These are phyloP conservation scores for Otolemur crassicaudatus DNA, from an alignment of 2,797 vertebrate genomes.

Conservation along the genomic window DNA sequence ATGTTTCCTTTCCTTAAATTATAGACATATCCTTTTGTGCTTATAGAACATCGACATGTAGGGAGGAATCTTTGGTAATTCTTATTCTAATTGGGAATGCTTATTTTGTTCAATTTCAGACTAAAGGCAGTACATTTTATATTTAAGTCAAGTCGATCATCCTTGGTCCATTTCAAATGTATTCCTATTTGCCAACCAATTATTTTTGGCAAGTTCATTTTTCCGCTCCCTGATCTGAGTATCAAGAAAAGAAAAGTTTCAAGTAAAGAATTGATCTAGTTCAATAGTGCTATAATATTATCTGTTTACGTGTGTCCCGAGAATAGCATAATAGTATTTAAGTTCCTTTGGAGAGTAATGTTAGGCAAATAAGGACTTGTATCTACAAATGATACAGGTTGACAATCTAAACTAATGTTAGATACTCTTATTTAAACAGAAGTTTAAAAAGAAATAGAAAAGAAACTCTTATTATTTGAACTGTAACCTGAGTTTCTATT, in stretches of 20 bases:
- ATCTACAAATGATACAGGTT: neutral
- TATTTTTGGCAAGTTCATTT: slow-evolving; percentile 12
- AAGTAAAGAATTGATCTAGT: neutral
- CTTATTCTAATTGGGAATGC: neutral
- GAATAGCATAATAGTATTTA: neutral
- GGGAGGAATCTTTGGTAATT: neutral
- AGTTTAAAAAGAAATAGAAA: neutral
- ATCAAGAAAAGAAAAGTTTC: slow-evolving; percentile 22
- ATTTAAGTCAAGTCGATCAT: neutral
- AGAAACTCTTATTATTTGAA: slow-evolving; percentile 28
- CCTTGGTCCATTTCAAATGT: neutral
- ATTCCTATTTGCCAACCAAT: slow-evolving; percentile 1
- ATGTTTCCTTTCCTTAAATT: neutral
- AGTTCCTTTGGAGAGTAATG: neutral
- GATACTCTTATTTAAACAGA: neutral
- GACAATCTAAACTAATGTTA: neutral
- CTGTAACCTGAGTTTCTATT: neutral
- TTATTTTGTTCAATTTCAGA: neutral
- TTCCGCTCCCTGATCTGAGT: neutral
- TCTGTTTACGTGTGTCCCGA: neutral
- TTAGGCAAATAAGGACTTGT: neutral
- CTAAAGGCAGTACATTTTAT: neutral
- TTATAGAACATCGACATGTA: neutral
- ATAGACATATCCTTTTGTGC: neutral
- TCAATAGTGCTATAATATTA: neutral